Evolutionary conservation across 2,113 vertebrate genomes (phyloP), one percentile per base, ranked within the genome.

Genomic region (Coryphaenoides rupestris): DNA sequence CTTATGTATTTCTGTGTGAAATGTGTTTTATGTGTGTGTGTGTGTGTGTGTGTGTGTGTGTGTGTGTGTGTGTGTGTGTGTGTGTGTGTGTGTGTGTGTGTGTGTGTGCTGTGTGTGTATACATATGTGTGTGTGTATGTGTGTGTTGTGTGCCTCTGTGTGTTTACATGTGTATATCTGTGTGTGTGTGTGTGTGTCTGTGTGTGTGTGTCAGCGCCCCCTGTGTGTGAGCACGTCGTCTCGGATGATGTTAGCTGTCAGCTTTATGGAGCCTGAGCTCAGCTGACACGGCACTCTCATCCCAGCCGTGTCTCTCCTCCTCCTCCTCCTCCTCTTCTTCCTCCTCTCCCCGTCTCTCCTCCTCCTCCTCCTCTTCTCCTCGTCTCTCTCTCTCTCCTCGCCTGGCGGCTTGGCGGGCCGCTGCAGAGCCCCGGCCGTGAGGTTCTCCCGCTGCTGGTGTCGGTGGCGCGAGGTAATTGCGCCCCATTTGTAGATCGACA

Each of bases 401-500:
- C 81, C 73, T 73, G 70, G 59, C 72, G 62, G 72, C 79, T 75
- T 78, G 23, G 50, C 23, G 15, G 22, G 5, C 33, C 19, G 62
- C 55, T 54, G 58, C 16, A n/a, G 23, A n/a, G 13, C 40, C 13
- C 40, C 40, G 60, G 49, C 65, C 19, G 21, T 13, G 47, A 17
- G 26, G 19, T 7, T 33, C 19, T 12, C 21, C 21, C 28, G 22
- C 15, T n/a, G 3, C 17, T 10, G 58, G 58, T 33, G 78, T 60
- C n/a, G 69, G 59, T 76, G 73, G 55, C 19, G 54, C 59, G 69
- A 66, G 74, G 76, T 86, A 84, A 86, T 81, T 82, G 83, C 68
- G 57, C 73, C 62, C 73, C 83, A 76, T 89, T 87, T 84, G 81
- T 77, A 78, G 62, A 63, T 60, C 55, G 74, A 88, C 88, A 89